Percentiles rank a stretch among this genome's conserved stretches.
These are phyloP conservation scores for Austrofundulus limnaeus DNA, from an alignment of 2,113 vertebrate genomes.

Conservation along the genomic window DNA sequence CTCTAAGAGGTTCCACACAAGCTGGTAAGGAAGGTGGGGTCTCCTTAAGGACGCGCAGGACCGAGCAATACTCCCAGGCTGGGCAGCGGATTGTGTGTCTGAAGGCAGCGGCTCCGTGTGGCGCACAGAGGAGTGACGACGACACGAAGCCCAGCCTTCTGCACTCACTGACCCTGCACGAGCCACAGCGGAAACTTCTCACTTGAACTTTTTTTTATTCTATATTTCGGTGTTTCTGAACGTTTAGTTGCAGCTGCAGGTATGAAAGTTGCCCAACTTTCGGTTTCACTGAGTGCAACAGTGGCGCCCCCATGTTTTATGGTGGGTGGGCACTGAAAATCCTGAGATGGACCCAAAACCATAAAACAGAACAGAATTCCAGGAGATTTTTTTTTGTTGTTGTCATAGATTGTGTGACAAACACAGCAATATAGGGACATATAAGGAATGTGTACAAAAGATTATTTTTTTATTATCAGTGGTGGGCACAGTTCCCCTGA, in stretches of 20 bases:
- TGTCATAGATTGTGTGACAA: too few relatives aligned
- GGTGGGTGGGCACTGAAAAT: too few relatives aligned
- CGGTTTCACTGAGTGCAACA: too few relatives aligned
- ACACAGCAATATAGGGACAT: too few relatives aligned
- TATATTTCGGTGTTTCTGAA: conserved; percentile 26
- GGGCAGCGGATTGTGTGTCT: conserved; percentile 38
- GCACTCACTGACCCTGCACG: conserved; percentile 80
- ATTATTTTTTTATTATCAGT: too few relatives aligned
- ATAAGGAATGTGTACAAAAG: too few relatives aligned
- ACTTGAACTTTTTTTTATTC: conserved; percentile 59
- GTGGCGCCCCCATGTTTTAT: too few relatives aligned
- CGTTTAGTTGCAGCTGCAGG: conserved; percentile 9
- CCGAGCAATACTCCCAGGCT: conserved; percentile 17
- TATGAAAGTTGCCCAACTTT: too few relatives aligned
- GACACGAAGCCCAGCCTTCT: conserved; percentile 72
- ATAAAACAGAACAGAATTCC: too few relatives aligned
- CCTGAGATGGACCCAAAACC: too few relatives aligned
- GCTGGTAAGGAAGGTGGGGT: not conserved
- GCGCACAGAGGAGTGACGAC: conserved; percentile 61
- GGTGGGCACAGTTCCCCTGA: too few relatives aligned
- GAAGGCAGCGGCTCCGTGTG: conserved; percentile 48
- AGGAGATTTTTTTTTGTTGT: too few relatives aligned
- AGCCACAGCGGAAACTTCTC: conserved; percentile 26
- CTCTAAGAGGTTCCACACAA: conserved; percentile 39
- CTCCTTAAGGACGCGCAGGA: conserved; percentile 13